A percentile compares a stretch with the other conserved stretches of the same genome.
Conservation (phyloP, 1,140 invertebrate genomes). For the Hypsibius dujardini region DNA sequence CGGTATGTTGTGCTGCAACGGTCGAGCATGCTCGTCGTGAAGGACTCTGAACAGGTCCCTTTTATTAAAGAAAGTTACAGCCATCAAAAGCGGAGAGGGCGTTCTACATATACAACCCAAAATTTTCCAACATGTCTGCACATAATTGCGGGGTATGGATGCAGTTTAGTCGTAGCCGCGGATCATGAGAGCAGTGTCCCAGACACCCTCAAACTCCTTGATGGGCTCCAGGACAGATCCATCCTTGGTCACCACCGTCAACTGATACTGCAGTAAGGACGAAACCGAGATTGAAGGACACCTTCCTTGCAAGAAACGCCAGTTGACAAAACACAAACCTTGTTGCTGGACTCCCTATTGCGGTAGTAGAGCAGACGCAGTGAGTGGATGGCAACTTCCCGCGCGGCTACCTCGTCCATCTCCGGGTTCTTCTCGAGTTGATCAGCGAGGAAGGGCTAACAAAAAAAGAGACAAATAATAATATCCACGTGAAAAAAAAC, state of each 20-base stretch:
- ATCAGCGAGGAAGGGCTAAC: constrained; percentile 54
- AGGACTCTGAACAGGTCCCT: too few species aligned
- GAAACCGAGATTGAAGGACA: constrained; percentile 5
- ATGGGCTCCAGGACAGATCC: constrained; percentile 33
- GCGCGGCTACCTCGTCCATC: constrained; percentile 45
- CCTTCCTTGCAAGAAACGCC: constrained; percentile 5
- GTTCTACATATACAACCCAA: too few species aligned
- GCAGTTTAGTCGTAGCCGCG: constrained; percentile 13
- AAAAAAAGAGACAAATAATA: constrained; percentile 22
- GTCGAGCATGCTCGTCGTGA: too few species aligned
- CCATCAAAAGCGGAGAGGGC: too few species aligned
- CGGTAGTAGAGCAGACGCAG: constrained; percentile 81
- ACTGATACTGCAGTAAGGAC: constrained; percentile 40
- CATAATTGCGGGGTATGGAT: too few species aligned
- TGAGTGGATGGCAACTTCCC: constrained; percentile 50
- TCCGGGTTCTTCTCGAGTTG: constrained; percentile 47
- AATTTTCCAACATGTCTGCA: too few species aligned
- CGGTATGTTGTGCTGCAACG: too few species aligned
- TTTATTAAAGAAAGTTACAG: too few species aligned
- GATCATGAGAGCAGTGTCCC: constrained; percentile 11
- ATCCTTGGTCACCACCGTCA: constrained; percentile 47
- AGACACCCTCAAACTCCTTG: not conserved
- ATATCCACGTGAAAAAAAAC: too few species aligned
- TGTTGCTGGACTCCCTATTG: constrained; percentile 64
- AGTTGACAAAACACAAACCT: constrained; percentile 29